A percentile compares a stretch with the other conserved stretches of the same genome.
These are phyloP conservation scores for Cygnus olor DNA, from an alignment of 2,797 vertebrate species.

Conservation along the genomic window DNA sequence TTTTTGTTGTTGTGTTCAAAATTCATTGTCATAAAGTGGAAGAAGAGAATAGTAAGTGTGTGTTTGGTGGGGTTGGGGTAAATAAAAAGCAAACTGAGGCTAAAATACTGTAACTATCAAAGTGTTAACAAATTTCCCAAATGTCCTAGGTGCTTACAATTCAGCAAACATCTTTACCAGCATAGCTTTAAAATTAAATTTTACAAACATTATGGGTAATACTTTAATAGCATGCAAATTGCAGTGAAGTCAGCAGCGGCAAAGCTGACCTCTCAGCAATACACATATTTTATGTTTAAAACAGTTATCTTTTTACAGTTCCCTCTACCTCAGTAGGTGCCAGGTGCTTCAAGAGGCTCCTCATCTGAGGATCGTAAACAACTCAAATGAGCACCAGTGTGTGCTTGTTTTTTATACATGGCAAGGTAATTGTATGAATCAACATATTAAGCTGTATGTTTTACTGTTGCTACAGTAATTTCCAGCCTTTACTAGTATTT, in stretches of 20 bases:
- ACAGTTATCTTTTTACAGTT: slow-evolving; percentile 69
- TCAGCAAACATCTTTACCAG: slow-evolving; percentile 74
- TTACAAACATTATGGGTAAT: slow-evolving; percentile 73
- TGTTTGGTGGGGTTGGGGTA: background rate
- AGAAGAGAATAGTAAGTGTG: background rate
- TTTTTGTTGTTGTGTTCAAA: background rate
- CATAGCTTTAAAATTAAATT: slow-evolving; percentile 75
- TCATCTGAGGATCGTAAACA: slow-evolving; percentile 37
- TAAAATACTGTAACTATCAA: slow-evolving; percentile 60
- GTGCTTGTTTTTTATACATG: background rate
- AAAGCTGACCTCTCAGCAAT: slow-evolving; percentile 72
- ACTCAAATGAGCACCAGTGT: background rate
- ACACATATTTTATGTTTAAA: slow-evolving; percentile 71
- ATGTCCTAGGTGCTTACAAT: slow-evolving; percentile 71
- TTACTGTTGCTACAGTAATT: background rate
- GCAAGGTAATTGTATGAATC: background rate
- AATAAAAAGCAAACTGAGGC: slow-evolving; percentile 32
- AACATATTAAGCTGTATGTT: background rate
- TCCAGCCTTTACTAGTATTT: background rate
- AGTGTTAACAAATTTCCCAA: slow-evolving; percentile 68
- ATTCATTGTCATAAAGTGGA: slow-evolving; percentile 29
- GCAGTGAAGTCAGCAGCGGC: slow-evolving; percentile 60
- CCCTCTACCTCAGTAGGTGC: slow-evolving; percentile 25
- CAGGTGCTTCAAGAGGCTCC: slow-evolving; percentile 27
- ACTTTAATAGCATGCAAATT: slow-evolving; percentile 75